These are phyloP conservation scores for Mastomys coucha DNA, from an alignment of 2,113 vertebrate species.

Conservation along the genomic window DNA sequence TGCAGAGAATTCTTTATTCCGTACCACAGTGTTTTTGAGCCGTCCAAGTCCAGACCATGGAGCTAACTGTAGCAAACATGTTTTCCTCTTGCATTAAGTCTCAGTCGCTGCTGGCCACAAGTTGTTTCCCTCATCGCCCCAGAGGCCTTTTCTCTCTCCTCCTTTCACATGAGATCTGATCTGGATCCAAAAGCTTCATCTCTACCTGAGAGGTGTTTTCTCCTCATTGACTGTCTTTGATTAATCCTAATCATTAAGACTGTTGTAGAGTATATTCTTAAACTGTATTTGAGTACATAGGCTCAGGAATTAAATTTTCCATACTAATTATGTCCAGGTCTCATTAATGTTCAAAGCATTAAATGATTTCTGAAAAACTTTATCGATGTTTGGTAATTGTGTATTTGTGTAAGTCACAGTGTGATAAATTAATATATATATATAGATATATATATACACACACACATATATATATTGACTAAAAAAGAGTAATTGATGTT, in stretches of 20 bases:
- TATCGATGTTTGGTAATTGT: background rate
- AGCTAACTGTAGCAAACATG: background rate
- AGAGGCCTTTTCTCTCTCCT: background rate
- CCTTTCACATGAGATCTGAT: background rate
- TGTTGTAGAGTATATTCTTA: background rate
- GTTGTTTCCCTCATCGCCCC: background rate
- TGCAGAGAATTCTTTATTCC: background rate
- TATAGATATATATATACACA: too few relatives aligned
- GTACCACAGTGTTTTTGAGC: background rate
- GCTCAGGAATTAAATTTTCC: background rate
- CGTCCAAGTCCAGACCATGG: background rate
- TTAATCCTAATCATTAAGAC: background rate
- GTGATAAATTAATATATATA: background rate
- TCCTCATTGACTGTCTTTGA: background rate
- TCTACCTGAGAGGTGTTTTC: background rate
- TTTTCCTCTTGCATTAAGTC: background rate
- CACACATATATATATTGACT: background rate
- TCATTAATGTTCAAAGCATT: background rate
- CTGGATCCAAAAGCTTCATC: background rate
- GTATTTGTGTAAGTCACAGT: background rate
- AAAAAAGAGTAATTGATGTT: background rate
- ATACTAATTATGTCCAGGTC: background rate
- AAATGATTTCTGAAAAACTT: background rate
- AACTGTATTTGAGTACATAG: background rate
- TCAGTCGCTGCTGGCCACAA: background rate